phyloP scores from a whole-genome alignment of 2,888 invertebrate genomes.

The Cephus pulcher region DNA sequence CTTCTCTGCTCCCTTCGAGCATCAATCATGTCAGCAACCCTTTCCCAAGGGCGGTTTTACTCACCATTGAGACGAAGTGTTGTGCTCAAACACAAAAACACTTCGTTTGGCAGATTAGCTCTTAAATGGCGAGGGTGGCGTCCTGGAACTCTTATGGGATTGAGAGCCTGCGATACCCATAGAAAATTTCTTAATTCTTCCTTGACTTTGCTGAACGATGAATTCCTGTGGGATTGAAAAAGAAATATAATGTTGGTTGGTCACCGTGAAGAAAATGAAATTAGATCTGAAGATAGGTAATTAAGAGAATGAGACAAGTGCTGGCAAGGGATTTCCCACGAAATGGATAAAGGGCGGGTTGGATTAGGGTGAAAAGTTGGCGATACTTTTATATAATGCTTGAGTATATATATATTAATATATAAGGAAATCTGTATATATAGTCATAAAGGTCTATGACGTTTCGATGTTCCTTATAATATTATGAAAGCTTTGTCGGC shows the following conservation, averaged over 20 bases:
- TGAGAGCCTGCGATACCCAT: not conserved
- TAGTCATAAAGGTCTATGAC: too few relatives aligned
- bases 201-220: not conserved
- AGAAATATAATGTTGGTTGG: not conserved
- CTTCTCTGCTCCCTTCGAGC: slow-evolving; percentile 51
- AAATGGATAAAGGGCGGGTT: too few relatives aligned
- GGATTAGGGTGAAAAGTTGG: too few relatives aligned
- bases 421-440: too few relatives aligned
- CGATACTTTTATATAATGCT: too few relatives aligned
- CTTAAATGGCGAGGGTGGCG: slow-evolving; percentile 60
- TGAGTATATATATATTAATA: too few relatives aligned
- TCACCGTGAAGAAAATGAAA: not conserved
- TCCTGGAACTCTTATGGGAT: too few relatives aligned
- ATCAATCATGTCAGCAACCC: slow-evolving; percentile 67
- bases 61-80: slow-evolving; percentile 64
- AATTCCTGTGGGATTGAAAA: not conserved
- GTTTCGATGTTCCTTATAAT: slow-evolving; percentile 33
- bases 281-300: not conserved
- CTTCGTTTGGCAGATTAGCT: slow-evolving; percentile 67
- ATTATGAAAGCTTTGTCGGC: slow-evolving; percentile 57
- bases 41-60: slow-evolving; percentile 64
- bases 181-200: too few relatives aligned
- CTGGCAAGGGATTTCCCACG: too few relatives aligned
- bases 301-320: too few relatives aligned
- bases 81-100: slow-evolving; percentile 67